Evolutionary conservation across 2,888 invertebrate genomes (phyloP).

Genomic region (Synanthedon vespiformis): DNA sequence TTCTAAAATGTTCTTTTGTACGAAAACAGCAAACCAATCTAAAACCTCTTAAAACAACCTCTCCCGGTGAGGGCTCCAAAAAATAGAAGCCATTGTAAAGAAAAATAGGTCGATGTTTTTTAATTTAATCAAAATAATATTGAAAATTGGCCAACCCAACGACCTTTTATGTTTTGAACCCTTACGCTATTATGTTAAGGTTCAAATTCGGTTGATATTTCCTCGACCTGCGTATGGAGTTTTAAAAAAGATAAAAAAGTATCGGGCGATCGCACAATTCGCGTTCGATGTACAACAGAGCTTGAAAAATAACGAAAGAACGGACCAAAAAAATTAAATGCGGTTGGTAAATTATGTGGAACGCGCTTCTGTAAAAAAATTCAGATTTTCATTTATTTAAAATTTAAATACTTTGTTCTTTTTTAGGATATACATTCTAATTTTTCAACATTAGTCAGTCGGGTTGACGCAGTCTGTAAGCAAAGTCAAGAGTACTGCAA

Average conservation of each 20-base stretch:
- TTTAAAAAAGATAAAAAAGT: slow-evolving; percentile 15
- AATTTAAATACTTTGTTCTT: too few species aligned
- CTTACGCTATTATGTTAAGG: slow-evolving; percentile 1
- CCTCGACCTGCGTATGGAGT: slow-evolving; percentile 1
- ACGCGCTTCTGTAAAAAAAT: slow-evolving; percentile 6
- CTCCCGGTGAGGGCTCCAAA: neutral
- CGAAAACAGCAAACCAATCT: too few species aligned
- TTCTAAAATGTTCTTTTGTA: too few species aligned
- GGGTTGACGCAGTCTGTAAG: too few species aligned
- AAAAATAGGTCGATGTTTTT: slow-evolving; percentile 17
- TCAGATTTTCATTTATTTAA: too few species aligned
- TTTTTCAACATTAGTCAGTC: too few species aligned
- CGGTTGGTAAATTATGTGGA: slow-evolving; percentile 7
- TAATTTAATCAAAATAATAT: slow-evolving; percentile 28
- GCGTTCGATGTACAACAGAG: slow-evolving; percentile 20
- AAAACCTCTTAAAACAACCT: too few species aligned
- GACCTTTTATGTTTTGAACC: neutral
- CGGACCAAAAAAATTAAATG: slow-evolving; percentile 18
- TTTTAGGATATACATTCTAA: too few species aligned
- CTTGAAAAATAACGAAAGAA: slow-evolving; percentile 20
- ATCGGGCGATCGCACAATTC: slow-evolving; percentile 20
- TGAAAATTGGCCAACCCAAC: slow-evolving; percentile 12
- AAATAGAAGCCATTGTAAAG: slow-evolving; percentile 14
- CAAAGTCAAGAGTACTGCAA: too few species aligned
- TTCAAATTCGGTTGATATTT: slow-evolving; percentile 1